These are phyloP conservation scores for Heliconius cydno DNA, from an alignment of 2,888 invertebrate species.

Conservation along the genomic window DNA sequence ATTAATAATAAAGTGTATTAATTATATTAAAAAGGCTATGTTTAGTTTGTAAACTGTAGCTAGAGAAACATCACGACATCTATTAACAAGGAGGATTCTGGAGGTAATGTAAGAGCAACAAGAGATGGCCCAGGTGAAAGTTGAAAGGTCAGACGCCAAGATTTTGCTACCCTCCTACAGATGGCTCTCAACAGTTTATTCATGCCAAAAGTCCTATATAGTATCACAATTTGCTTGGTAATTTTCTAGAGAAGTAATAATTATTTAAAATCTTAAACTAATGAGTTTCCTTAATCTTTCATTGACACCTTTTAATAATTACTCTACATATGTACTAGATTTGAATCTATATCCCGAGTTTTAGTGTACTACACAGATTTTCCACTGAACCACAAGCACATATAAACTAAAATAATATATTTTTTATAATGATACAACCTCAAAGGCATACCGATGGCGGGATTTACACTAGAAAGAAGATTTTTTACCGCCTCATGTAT, in stretches of 20 bases:
- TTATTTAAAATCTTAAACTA: no score
- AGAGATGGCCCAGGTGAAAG: constrained; percentile 23
- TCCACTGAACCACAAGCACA: not conserved
- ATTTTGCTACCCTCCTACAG: constrained; percentile 60
- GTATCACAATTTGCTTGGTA: not conserved
- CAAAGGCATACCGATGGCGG: constrained; percentile 29
- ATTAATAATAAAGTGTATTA: not conserved
- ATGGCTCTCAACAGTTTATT: constrained; percentile 53
- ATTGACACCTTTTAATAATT: not conserved
- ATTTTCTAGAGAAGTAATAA: no score
- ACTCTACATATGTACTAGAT: not conserved
- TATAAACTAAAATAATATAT: constrained; percentile 4
- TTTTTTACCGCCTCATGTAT: constrained; percentile 34
- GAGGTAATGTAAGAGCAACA: not conserved
- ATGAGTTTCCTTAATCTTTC: no score
- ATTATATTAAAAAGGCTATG: not conserved
- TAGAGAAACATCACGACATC: constrained; percentile 55
- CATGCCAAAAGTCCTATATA: not conserved
- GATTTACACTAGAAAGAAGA: constrained; percentile 36
- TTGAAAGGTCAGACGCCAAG: constrained; percentile 25
- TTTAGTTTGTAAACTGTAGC: not conserved
- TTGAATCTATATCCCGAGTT: not conserved
- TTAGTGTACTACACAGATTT: not conserved
- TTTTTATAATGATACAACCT: constrained; percentile 22
- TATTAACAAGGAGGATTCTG: constrained; percentile 38